Evolutionary conservation across 1,140 invertebrate species (phyloP).

Genomic region (Musca domestica): DNA sequence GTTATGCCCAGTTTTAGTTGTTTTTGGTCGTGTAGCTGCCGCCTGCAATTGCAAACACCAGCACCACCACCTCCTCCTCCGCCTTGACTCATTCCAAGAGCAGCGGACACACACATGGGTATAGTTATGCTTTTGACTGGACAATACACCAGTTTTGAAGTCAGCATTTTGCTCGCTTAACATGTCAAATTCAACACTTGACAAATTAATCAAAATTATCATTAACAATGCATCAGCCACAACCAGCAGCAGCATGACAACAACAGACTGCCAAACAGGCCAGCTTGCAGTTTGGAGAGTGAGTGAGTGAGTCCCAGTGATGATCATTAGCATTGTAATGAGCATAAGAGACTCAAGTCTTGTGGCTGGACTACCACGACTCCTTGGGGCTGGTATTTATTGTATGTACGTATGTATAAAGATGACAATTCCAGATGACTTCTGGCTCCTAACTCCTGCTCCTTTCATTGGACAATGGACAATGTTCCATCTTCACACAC

Average conservation of each 20-base stretch:
- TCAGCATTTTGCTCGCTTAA: constrained; percentile 18
- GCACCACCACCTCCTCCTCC: neutral
- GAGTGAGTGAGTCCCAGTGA: neutral
- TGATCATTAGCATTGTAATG: neutral
- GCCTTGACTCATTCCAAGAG: neutral
- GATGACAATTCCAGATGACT: too few relatives aligned
- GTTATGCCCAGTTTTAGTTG: neutral
- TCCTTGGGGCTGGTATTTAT: too few relatives aligned
- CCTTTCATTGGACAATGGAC: too few relatives aligned
- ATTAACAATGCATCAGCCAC: constrained; percentile 16
- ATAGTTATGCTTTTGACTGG: neutral
- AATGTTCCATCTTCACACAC: neutral
- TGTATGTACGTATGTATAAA: too few relatives aligned
- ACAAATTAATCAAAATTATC: constrained; percentile 23
- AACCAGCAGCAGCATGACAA: too few relatives aligned
- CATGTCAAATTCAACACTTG: constrained; percentile 22
- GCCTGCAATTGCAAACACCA: neutral
- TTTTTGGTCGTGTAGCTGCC: too few relatives aligned
- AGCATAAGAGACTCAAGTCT: too few relatives aligned
- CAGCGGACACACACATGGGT: neutral
- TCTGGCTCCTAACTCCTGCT: too few relatives aligned
- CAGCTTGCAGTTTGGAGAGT: neutral
- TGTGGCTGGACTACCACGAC: too few relatives aligned
- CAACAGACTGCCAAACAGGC: constrained; percentile 1
- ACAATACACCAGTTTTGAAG: neutral